These are phyloP conservation scores for Gymnocephalus cernua DNA, from an alignment of 2,113 vertebrate genomes.

Conservation along the genomic window DNA sequence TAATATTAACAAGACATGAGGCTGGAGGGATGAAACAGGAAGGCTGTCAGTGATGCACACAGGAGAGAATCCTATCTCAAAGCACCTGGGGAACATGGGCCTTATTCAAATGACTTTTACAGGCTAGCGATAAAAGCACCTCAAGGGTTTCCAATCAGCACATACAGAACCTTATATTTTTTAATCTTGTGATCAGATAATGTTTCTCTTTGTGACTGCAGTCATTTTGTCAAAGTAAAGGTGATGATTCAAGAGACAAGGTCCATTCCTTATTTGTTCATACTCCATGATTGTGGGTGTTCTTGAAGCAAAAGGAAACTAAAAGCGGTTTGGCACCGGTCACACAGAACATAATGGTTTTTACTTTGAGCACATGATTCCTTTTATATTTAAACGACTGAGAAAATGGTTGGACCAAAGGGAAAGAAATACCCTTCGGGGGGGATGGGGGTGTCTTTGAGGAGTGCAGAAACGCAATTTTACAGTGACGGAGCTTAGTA, in stretches of 20 bases:
- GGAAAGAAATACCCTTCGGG: conserved; percentile 29
- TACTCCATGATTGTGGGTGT: not conserved
- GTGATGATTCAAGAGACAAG: conserved; percentile 16
- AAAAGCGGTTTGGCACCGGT: conserved; percentile 26
- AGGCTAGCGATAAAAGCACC: conserved; percentile 40
- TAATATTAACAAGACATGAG: conserved; percentile 25
- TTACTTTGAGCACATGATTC: conserved; percentile 44
- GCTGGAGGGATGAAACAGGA: conserved; percentile 11
- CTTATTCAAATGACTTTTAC: conserved; percentile 58
- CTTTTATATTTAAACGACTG: conserved; percentile 34
- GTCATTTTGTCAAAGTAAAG: conserved; percentile 41
- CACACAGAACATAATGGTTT: conserved; percentile 19
- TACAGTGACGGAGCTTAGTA: conserved; percentile 55
- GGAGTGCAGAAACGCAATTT: conserved; percentile 48
- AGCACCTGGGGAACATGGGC: conserved; percentile 39
- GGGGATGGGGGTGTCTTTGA: conserved; percentile 14
- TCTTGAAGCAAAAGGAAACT: not conserved
- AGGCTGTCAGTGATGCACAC: conserved; percentile 28
- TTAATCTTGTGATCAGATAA: conserved; percentile 40
- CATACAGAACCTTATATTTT: conserved; percentile 31
- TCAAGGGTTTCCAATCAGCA: conserved; percentile 51
- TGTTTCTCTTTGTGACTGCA: conserved; percentile 25
- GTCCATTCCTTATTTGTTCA: conserved; percentile 41
- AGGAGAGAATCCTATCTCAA: conserved; percentile 37
- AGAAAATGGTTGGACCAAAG: conserved; percentile 42